Base-by-base conservation (phyloP, 2,113 vertebrate genomes). In the Panthera uncia region DNA sequence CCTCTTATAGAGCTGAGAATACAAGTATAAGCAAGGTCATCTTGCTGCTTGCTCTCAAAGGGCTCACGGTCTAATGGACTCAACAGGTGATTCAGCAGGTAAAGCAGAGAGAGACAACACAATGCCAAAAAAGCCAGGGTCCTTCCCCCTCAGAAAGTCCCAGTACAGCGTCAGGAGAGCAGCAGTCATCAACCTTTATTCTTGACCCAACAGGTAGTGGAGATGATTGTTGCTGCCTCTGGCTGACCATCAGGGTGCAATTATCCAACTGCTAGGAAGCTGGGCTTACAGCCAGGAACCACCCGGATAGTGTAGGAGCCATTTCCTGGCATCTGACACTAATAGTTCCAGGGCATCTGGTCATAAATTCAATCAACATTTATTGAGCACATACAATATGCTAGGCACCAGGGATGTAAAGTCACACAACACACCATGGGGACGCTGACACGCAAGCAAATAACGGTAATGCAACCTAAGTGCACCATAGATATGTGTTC, bases 321-420 rank as follows among this genome's bases (percentile, higher is more conserved):
- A 66, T 81, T 96, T 96, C 73, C 92, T 89, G 71, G 88, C 76
- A 95, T 87, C 66, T 69, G 78, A 97, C 29, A 95, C 71, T 83
- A 83, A 96, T 33, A 74, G 94, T 91, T 94, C 86, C 74, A 79
- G 48, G 84, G 66, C 94, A 97, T 95, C 41, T 97, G 79, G 69
- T 97, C 87, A 90, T 90, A 57, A 96, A 94, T 69, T 92, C 68
- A 79, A 92, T 95, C 86, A 95, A 79, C 89, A 81, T 95, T 96
- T 95, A 93, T 96, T 83, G 90, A 86, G 31, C 48, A 69, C 14
- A 36, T 89, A 80, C 86, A 95, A 45, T 79, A 63, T 74, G 68
- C 50, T 48, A 71, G 73, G 16, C 76, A 88, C 68, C 21, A 18
- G 38, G 25, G 52, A 94, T 50, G 21, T 68, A 63, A 94, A 88